Evolutionary conservation across 2,888 invertebrate genomes (phyloP).

Genomic region (Junonia oenone): DNA sequence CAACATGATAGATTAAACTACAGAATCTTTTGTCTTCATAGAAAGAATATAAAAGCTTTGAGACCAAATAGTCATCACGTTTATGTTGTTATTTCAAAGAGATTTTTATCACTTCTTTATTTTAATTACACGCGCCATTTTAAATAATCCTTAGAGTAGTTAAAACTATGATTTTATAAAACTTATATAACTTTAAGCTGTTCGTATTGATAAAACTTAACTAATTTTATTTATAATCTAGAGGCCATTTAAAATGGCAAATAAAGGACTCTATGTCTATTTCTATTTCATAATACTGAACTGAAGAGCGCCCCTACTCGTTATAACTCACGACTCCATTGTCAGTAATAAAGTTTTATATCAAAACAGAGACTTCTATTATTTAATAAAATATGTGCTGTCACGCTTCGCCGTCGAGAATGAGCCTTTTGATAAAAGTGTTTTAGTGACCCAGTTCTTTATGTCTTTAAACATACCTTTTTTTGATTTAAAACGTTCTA

Average conservation of each 20-base stretch:
- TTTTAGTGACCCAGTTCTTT: neutral
- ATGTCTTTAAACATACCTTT: neutral
- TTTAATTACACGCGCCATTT: too few relatives aligned
- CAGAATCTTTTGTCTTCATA: too few relatives aligned
- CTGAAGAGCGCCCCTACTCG: constrained; percentile 2
- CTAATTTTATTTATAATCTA: too few relatives aligned
- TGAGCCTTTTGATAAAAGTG: constrained; percentile 2
- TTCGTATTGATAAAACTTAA: too few relatives aligned
- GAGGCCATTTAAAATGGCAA: neutral
- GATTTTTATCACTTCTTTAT: too few relatives aligned
- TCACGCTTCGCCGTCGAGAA: constrained; percentile 1
- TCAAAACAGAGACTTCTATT: constrained; percentile 1
- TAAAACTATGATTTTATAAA: too few relatives aligned
- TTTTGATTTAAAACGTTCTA: neutral
- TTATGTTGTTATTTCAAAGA: too few relatives aligned
- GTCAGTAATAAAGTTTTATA: constrained; percentile 9
- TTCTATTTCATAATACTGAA: neutral
- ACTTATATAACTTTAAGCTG: too few relatives aligned
- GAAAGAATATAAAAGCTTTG: too few relatives aligned
- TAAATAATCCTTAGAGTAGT: too few relatives aligned
- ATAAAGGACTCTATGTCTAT: too few relatives aligned
- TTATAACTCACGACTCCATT: neutral
- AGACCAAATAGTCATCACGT: neutral
- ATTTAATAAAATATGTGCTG: constrained; percentile 11
- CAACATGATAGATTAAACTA: too few relatives aligned